These are phyloP conservation scores for Cactoblastis cactorum DNA, from an alignment of 2,888 invertebrate genomes.

Conservation along the genomic window DNA sequence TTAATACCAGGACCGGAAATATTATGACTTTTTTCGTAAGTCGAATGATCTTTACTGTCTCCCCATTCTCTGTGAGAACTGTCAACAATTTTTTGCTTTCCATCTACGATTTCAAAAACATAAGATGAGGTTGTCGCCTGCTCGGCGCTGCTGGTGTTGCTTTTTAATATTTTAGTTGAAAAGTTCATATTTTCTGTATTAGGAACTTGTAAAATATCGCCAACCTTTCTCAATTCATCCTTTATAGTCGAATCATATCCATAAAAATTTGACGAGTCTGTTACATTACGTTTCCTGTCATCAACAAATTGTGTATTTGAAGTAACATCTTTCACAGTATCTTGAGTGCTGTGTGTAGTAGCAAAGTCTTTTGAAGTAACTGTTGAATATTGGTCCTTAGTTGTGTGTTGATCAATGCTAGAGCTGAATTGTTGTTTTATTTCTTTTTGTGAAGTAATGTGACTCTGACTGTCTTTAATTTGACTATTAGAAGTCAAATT, in stretches of 20 bases:
- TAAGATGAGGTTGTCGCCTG: conserved; percentile 82
- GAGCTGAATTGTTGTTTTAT: conserved; percentile 54
- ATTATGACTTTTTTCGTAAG: conserved; percentile 76
- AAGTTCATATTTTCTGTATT: conserved; percentile 59
- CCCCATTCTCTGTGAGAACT: conserved; percentile 80
- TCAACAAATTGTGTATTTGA: conserved; percentile 37
- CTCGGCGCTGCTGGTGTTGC: conserved; percentile 77
- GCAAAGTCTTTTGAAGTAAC: conserved; percentile 24
- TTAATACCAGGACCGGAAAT: conserved; percentile 76
- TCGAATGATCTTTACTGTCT: conserved; percentile 68
- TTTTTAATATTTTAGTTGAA: conserved; percentile 74
- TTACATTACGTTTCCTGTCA: conserved; percentile 47
- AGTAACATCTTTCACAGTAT: conserved; percentile 29
- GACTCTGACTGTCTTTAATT: background rate
- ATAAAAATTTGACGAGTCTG: conserved; percentile 70
- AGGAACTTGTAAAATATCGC: conserved; percentile 61
- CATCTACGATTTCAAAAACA: conserved; percentile 81
- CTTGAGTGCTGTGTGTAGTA: conserved; percentile 22
- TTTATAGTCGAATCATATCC: conserved; percentile 68
- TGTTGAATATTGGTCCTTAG: conserved; percentile 28
- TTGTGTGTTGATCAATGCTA: conserved; percentile 44
- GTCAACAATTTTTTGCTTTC: conserved; percentile 80
- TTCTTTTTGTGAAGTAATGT: conserved; percentile 60
- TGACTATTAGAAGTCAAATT: conserved; percentile 22
- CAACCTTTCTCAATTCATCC: conserved; percentile 66